phyloP scores from a whole-genome alignment of 2,113 vertebrate genomes.

The Ophthalmolycus amberensis region DNA sequence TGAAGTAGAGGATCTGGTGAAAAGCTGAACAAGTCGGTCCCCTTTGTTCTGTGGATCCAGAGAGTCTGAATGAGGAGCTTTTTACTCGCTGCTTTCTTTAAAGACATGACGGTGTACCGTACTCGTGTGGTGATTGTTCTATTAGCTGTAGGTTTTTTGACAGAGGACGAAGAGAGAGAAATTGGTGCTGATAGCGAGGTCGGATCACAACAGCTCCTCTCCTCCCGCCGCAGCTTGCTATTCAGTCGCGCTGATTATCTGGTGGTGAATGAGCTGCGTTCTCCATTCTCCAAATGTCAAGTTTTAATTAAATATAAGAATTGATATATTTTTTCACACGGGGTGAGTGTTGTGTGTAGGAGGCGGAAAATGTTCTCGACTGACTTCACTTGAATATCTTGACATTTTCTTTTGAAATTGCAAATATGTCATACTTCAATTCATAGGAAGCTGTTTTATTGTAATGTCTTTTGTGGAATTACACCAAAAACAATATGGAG shows the following conservation, averaged over 20 bases:
- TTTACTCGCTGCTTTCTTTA: neutral
- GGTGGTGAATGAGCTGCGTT: neutral
- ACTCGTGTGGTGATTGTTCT: neutral
- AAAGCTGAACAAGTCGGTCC: neutral
- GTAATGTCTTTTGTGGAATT: too few relatives aligned
- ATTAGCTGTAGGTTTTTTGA: neutral
- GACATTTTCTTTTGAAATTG: neutral
- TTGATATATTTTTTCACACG: neutral
- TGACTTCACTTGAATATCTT: neutral
- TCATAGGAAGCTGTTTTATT: too few relatives aligned
- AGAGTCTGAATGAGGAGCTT: neutral
- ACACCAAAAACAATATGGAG: too few relatives aligned
- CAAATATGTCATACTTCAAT: neutral
- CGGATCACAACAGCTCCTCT: neutral
- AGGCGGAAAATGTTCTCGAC: neutral
- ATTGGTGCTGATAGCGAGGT: neutral
- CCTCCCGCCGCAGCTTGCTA: neutral
- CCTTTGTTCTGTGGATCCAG: neutral
- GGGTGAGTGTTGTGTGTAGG: neutral
- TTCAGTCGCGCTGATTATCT: neutral
- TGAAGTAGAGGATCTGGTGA: neutral
- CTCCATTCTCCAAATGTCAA: neutral
- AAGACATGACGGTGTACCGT: neutral
- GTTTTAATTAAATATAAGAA: neutral
- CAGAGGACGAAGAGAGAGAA: neutral